Evolutionary conservation across 2,888 invertebrate species (phyloP).

Genomic region (Eurois occulta): DNA sequence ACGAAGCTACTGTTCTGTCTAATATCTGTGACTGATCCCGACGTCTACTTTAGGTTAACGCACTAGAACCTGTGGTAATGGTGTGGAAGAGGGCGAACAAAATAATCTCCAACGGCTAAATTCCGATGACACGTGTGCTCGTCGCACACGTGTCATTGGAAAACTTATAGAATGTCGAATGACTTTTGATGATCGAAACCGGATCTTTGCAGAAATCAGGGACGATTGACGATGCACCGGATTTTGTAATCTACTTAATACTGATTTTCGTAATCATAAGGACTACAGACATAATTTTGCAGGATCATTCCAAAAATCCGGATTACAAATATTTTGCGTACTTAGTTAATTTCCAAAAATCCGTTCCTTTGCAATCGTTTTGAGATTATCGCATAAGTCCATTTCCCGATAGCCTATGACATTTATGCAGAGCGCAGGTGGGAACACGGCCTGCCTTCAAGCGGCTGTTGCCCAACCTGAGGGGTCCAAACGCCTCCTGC

Average conservation of each 20-base stretch:
- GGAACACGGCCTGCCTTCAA: no score
- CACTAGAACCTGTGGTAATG: neutral
- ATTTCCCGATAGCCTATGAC: neutral
- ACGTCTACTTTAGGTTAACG: neutral
- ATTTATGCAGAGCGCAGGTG: neutral
- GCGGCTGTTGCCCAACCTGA: no score
- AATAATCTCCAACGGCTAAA: neutral
- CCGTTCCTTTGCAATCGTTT: neutral
- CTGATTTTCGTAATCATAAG: neutral
- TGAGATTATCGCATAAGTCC: neutral
- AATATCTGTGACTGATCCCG: conserved; percentile 13
- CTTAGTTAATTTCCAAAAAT: neutral
- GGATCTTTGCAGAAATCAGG: neutral
- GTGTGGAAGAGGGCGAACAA: neutral
- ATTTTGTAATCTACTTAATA: neutral
- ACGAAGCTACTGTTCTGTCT: neutral
- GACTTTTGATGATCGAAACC: neutral
- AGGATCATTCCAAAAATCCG: neutral
- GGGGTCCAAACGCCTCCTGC: no score
- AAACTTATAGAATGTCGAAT: neutral
- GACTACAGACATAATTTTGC: neutral
- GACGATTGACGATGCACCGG: neutral
- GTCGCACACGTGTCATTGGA: neutral
- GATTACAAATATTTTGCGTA: neutral
- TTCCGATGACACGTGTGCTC: no score